Evolutionary conservation across 1,140 invertebrate genomes (phyloP).

Genomic region (Eciton burchellii): DNA sequence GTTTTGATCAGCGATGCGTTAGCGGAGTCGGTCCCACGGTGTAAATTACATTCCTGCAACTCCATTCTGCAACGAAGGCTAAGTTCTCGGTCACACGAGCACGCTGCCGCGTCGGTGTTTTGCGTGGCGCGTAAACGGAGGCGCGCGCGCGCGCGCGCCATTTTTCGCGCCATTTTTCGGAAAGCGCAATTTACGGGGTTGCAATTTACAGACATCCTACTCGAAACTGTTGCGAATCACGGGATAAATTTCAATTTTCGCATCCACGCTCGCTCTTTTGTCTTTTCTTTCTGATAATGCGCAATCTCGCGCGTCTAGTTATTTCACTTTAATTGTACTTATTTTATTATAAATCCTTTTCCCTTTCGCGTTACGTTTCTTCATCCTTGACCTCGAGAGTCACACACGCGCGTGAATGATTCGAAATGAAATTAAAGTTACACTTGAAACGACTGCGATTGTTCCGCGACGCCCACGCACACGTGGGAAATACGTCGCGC

Average conservation of each 20-base stretch:
- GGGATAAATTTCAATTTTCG: neutral
- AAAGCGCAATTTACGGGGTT: neutral
- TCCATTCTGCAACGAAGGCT: neutral
- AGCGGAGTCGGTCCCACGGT: neutral
- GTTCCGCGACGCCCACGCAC: neutral
- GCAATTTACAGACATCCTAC: conserved; percentile 11
- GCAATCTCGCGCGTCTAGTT: no score
- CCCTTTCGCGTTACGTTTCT: neutral
- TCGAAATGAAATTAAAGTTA: no score
- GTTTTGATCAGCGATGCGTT: conserved; percentile 23
- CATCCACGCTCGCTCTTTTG: no score
- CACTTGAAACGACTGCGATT: neutral
- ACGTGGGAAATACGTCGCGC: neutral
- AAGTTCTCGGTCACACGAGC: neutral
- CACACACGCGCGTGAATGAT: no score
- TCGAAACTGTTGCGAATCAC: neutral
- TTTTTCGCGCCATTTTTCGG: conserved; percentile 15
- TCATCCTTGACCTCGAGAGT: no score
- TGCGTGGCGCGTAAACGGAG: neutral
- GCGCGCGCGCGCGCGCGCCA: neutral
- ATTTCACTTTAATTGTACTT: no score
- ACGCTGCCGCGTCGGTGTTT: neutral
- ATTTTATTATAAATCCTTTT: no score
- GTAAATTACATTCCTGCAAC: conserved; percentile 15
- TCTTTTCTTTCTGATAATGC: no score